Base-by-base conservation (phyloP, 64 coral and sea anemone genomes). In the Catalaphyllia jardinei region DNA sequence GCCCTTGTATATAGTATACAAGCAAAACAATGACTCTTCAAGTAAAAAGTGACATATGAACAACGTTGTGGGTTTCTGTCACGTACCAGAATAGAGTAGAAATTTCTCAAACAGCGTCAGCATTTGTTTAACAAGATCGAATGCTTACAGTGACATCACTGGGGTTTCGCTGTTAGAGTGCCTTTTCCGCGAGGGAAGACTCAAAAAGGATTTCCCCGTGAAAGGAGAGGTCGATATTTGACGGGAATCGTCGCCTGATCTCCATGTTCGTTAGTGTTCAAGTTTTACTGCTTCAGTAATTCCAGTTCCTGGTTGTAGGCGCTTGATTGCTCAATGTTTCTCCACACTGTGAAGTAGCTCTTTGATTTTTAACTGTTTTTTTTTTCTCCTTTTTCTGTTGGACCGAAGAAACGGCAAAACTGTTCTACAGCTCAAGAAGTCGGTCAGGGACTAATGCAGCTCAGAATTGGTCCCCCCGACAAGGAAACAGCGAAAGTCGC, bases 1-100 rank as follows among this genome's bases (percentile, higher is more conserved):
- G 76, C 76, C 76, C 65, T 69, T 2, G 12, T 20, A 55, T 0
- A 8, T n/a, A n/a, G n/a, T n/a, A n/a, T 35, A 35, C 33, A 35
- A 52, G 0, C 24, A 55, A 15, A 5, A 69, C 65, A 69, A 69
- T 27, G 24, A 69, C 22, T 22, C 10, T 29, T 69, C 65, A 69
- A 59, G 30, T n/a, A 71, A 71, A 4, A 29, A 71, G 24, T 85
- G 81, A 85, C 81, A 85, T 64, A 24, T 4, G 35, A 71, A 71
- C n/a, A 71, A 51, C 11, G 31, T 16, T 52, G 62, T 85, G 62
- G 79, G 29, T 85, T 84, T 71, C 20, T 85, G 81, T 85, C 81
- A 85, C 81, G 81, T 85, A 25, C 35, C 35, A 22, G 62, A 71
- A 51, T 27, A n/a, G 18, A 39, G 38, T 27, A 71, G 62, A 42